A percentile compares a stretch with the other conserved stretches of the same genome.
These are phyloP conservation scores for Pasiphila rectangulata DNA, from an alignment of 2,888 invertebrate species.

Conservation along the genomic window DNA sequence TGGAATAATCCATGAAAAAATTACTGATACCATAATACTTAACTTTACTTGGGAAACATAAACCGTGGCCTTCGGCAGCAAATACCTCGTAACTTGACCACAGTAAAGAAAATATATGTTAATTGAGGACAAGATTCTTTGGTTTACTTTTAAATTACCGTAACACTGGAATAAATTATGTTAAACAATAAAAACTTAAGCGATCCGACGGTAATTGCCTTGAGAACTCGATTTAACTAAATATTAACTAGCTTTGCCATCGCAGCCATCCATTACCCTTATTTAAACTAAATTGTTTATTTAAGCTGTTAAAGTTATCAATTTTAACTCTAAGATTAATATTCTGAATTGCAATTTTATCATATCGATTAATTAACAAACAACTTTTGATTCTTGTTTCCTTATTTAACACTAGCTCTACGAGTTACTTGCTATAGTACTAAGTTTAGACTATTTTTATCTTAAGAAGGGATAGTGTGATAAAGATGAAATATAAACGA, in stretches of 20 bases:
- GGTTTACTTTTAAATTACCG: constrained; percentile 44
- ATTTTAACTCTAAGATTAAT: constrained; percentile 71
- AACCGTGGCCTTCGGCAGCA: constrained; percentile 25
- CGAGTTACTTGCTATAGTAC: constrained; percentile 60
- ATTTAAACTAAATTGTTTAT: constrained; percentile 58
- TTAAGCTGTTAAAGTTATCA: constrained; percentile 58
- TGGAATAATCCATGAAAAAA: constrained; percentile 75
- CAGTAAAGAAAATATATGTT: constrained; percentile 23
- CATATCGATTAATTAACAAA: constrained; percentile 78
- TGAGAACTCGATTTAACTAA: constrained; percentile 36
- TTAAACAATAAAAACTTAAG: constrained; percentile 41
- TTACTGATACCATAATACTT: constrained; percentile 55
- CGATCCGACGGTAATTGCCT: constrained; percentile 32
- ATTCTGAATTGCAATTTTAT: constrained; percentile 79
- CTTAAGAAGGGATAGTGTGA: constrained; percentile 58
- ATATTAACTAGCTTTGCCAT: constrained; percentile 52
- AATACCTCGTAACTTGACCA: constrained; percentile 19
- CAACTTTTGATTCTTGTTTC: constrained; percentile 70
- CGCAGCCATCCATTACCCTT: constrained; percentile 39
- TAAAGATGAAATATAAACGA: constrained; percentile 42
- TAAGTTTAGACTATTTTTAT: constrained; percentile 63
- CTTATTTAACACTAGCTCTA: constrained; percentile 64
- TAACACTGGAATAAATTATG: constrained; percentile 49
- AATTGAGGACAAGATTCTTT: constrained; percentile 31
- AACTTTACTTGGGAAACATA: constrained; percentile 41